phyloP scores from a whole-genome alignment of 2,113 vertebrate genomes.

The Sylvilagus bachmani region DNA sequence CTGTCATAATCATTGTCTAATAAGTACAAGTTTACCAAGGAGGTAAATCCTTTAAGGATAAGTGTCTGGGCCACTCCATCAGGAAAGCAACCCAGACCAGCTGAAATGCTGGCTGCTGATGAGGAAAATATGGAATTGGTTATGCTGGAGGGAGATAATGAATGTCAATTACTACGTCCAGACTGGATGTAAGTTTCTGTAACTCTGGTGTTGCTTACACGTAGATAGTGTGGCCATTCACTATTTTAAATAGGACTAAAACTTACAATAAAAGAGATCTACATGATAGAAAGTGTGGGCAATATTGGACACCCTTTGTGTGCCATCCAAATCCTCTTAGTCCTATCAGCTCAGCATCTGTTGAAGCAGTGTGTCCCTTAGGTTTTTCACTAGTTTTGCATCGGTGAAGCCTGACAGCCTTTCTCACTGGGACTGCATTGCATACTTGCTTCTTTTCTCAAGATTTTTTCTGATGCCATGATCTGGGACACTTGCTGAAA shows the following conservation, averaged over 20 bases:
- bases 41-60: neutral
- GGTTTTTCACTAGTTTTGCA: neutral
- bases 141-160: neutral
- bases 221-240: neutral
- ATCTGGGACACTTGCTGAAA: neutral
- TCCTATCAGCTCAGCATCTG: neutral
- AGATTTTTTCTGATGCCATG: neutral
- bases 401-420: neutral
- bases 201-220: neutral
- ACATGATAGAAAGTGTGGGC: neutral
- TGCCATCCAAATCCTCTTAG: neutral
- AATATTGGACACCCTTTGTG: neutral
- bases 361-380: accelerated
- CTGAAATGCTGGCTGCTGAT: neutral
- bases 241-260: neutral
- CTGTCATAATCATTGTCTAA: neutral
- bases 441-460: neutral
- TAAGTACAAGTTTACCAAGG: neutral
- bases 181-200: neutral
- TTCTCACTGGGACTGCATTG: neutral
- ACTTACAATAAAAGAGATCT: neutral
- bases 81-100: neutral
- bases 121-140: neutral
- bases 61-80: neutral
- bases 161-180: neutral